Evolutionary conservation across 2,888 invertebrate genomes (phyloP).

Genomic region (Caenorhabditis sp.): DNA sequence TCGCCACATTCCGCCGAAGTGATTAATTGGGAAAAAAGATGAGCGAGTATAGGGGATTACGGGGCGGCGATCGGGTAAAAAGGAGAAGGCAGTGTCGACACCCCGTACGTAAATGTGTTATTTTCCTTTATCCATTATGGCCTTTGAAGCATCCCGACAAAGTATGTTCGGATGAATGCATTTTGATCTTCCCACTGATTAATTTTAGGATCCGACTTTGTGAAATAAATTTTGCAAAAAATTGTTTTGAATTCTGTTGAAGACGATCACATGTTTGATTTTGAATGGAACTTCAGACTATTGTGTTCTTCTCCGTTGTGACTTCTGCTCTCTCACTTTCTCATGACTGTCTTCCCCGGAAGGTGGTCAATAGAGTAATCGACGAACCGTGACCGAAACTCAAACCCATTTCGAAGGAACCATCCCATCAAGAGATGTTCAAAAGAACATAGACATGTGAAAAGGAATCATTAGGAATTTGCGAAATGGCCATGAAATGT

Average conservation of each 20-base stretch:
- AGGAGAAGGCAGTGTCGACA: conserved; percentile 17
- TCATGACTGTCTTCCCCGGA: neutral
- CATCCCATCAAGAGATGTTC: conserved; percentile 14
- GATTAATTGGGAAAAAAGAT: conserved; percentile 22
- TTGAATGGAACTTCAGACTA: no score
- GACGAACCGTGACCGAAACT: conserved; percentile 20
- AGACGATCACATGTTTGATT: no score
- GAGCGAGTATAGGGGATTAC: no score
- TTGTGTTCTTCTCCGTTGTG: no score
- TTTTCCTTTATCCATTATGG: conserved; percentile 40
- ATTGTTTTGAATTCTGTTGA: no score
- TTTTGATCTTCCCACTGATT: no score
- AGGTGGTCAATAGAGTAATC: conserved; percentile 8
- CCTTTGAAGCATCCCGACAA: conserved; percentile 47
- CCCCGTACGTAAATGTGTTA: conserved; percentile 29
- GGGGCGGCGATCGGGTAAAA: neutral
- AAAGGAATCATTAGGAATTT: conserved; percentile 2
- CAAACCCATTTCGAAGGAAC: conserved; percentile 19
- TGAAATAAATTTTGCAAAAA: no score
- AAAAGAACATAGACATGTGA: conserved; percentile 36
- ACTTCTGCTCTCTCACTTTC: neutral
- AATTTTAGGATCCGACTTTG: no score
- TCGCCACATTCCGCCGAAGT: conserved; percentile 31
- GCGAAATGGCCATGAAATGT: conserved; percentile 54
- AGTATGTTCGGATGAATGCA: conserved; percentile 21